Evolutionary conservation across 2,113 vertebrate genomes (phyloP), one percentile per base, ranked within the genome.

Genomic region (Menura novaehollandiae): DNA sequence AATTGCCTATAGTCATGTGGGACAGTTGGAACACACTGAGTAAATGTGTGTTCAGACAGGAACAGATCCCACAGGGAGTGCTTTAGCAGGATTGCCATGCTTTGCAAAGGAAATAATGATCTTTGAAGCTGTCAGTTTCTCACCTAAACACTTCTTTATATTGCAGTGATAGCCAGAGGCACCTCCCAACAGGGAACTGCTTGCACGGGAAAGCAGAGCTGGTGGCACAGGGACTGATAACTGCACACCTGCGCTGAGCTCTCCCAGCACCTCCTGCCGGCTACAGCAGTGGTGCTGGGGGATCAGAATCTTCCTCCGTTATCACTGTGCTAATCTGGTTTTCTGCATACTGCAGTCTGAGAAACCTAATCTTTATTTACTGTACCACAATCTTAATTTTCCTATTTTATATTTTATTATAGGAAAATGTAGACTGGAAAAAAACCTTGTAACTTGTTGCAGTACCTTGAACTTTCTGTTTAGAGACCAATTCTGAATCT

Each of bases 211-310:
- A 55, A 47, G 56, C 5, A 52, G 76, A 82, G 37, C 39, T 43
- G 55, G 43, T 55, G 86, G 55, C 63, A 47, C 76, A 53, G 67
- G 53, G 64, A 9, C 33, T 76, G 43, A 0, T 20, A 30, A 21
- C 15, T n/a, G 69, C 32, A 16, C 69, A 13, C 20, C n/a, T 68
- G 60, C 28, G 41, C 52, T 26, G 9, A 52, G 56, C 51, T 67
- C 47, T 59, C 23, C 52, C 43, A 77, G 44, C 28, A 33, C 37
- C 17, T 49, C 33, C 43, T 47, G 39, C 15, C 69, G 27, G 23
- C 1, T 26, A 1, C 51, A 56, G 20, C 66, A 33, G 27, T 0
- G 0, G 5, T 9, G 2, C 11, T 33, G 30, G 22, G 32, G 30
- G 16, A 18, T 16, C 53, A 33, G 22, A 11, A 16, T 52, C 46